Percentiles rank a stretch among this genome's conserved stretches.
phyloP scores from a whole-genome alignment of 2,113 vertebrate species.

The Lophius piscatorius region DNA sequence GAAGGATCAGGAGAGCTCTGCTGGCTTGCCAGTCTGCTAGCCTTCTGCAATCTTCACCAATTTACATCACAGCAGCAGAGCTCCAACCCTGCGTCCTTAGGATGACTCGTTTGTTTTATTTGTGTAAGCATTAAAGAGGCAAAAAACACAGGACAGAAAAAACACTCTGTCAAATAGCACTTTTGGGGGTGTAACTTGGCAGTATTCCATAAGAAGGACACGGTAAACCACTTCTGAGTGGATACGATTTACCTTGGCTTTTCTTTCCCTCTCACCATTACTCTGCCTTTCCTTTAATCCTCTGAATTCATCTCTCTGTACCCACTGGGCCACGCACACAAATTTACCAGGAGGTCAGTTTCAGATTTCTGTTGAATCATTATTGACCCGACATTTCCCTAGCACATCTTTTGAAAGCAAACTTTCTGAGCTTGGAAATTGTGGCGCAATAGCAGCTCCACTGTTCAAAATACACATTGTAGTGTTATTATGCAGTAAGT shows the following conservation, averaged over 20 bases:
- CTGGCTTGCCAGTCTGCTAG: slow-evolving; percentile 14
- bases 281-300: slow-evolving; percentile 36
- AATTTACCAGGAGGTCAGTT: slow-evolving; percentile 44
- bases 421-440: slow-evolving; percentile 32
- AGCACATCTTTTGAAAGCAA: slow-evolving; percentile 43
- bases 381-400: slow-evolving; percentile 25
- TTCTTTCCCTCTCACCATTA: slow-evolving; percentile 28
- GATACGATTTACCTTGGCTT: slow-evolving; percentile 45
- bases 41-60: slow-evolving; percentile 44
- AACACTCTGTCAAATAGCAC: slow-evolving; percentile 24
- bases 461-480: slow-evolving; percentile 52
- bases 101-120: slow-evolving; percentile 26
- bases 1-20: slow-evolving; percentile 20
- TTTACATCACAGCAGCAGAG: slow-evolving; percentile 56
- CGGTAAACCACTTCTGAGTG: slow-evolving; percentile 32
- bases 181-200: slow-evolving; percentile 40
- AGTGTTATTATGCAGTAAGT: slow-evolving; percentile 55
- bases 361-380: slow-evolving; percentile 27
- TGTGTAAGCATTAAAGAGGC: slow-evolving; percentile 35
- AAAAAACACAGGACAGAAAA: slow-evolving; percentile 7
- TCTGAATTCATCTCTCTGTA: slow-evolving; percentile 9
- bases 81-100: slow-evolving; percentile 25
- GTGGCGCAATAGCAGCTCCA: slow-evolving; percentile 21
- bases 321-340: slow-evolving; percentile 28
- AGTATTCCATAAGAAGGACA: slow-evolving; percentile 35